Base-by-base conservation (phyloP, 2,888 invertebrate genomes). In the Hetaerina titia region DNA sequence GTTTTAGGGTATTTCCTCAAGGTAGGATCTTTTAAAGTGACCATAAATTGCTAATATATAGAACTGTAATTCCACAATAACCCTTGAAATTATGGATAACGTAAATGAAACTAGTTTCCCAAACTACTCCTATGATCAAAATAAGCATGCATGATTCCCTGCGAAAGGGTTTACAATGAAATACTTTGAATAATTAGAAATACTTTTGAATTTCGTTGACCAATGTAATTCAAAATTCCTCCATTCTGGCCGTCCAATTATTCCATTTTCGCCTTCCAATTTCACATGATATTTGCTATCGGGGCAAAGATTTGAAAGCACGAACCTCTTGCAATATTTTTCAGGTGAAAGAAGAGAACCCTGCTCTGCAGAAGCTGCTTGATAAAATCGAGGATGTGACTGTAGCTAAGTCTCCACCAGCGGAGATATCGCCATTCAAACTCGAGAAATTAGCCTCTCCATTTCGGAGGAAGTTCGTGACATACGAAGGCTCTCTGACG, bases 1-100 rank as follows among this genome's bases (percentile, higher is more conserved):
- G 95, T 95, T 60, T 90, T 95, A 7, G 95, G 95, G 6, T 63
- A 95, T 19, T 90, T 95, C 17, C 95, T 95, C 63, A 90, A 95
- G 95, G 95, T 95, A 95, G 17, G 17, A 13, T 11, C 45, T 31
- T 17, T 6, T 56, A 22, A 45, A 57, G 19, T 57, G 22, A 25
- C 31, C 11, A 45, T 22, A 22, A n/a, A 22, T 4, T 22, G 8
- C 17, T 11, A 8, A 15, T 58, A 22, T n/a, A n/a, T 22, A 56
- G 0, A 90, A 0, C 19, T 22, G 4, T 45, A 22, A 90, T 58
- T 56, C 19, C 22, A 45, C 57, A 90, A n/a, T 17, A 22, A n/a
- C 11, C 19, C 25, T 89, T n/a, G n/a, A 90, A n/a, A 13, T 57
- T 0, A 19, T 22, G 15, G 9, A 17, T 90, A 25, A 58, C 7